Conservation (phyloP, 2,113 vertebrate genomes). For the Cinclus mexicanus region DNA sequence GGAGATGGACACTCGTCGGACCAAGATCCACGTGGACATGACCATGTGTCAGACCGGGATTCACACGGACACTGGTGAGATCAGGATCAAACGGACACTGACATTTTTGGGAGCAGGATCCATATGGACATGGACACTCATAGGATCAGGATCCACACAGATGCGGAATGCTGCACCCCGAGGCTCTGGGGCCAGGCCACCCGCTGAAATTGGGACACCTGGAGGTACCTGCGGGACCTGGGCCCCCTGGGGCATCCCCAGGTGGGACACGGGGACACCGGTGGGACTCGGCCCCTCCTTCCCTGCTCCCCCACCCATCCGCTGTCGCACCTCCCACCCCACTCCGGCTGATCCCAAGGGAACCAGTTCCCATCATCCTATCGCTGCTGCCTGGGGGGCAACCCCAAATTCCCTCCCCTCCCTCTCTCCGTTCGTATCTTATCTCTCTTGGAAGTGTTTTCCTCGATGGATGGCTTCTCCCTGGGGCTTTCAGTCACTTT, state of each 20-base stretch:
- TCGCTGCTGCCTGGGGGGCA: rapidly evolving
- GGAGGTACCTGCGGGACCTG: not conserved
- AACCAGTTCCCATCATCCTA: not conserved
- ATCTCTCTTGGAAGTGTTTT: not conserved
- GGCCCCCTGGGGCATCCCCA: not conserved
- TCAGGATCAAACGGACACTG: not conserved
- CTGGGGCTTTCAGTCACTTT: not conserved
- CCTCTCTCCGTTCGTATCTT: not conserved
- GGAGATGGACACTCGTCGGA: not conserved
- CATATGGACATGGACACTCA: not conserved
- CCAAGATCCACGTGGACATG: rapidly evolving
- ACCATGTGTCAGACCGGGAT: not conserved
- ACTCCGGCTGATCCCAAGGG: rapidly evolving
- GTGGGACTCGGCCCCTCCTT: not conserved
- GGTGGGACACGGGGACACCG: not conserved
- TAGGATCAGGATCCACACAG: not conserved
- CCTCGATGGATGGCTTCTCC: not conserved
- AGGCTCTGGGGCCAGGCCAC: not conserved
- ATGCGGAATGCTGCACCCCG: rapidly evolving
- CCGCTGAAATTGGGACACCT: not conserved
- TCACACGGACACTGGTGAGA: rapidly evolving
- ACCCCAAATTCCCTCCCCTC: not conserved
- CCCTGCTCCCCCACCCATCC: not conserved
- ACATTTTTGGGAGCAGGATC: not conserved
- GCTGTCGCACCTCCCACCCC: no score